Evolutionary conservation across 2,888 invertebrate genomes (phyloP).

Genomic region (Metalampra italica): DNA sequence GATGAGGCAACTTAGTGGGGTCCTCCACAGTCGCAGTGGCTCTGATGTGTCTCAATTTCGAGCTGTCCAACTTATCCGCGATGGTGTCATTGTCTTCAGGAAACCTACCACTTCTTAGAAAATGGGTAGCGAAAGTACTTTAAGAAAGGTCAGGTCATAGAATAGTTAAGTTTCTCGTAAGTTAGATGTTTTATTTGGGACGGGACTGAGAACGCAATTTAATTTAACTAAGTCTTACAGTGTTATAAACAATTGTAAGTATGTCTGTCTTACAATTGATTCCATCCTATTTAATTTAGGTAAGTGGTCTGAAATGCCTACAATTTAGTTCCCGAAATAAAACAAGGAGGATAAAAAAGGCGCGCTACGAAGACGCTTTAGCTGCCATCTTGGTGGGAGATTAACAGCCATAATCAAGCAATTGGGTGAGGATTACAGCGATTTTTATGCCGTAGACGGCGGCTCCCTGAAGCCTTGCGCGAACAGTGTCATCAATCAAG

Average conservation of each 20-base stretch:
- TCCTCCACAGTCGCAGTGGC: no score
- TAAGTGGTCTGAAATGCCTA: slow-evolving; percentile 63
- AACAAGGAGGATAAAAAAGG: slow-evolving; percentile 59
- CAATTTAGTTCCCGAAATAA: slow-evolving; percentile 58
- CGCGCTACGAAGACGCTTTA: slow-evolving; percentile 30
- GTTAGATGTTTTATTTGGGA: no score
- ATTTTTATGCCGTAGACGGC: slow-evolving; percentile 57
- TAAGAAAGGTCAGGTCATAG: no score
- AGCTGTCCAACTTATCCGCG: no score
- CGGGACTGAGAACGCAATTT: no score
- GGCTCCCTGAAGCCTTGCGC: slow-evolving; percentile 22
- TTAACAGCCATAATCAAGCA: slow-evolving; percentile 74
- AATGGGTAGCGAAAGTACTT: no score
- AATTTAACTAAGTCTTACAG: no score
- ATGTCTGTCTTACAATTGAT: neutral
- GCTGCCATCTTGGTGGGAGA: slow-evolving; percentile 57
- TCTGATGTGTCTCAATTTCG: no score
- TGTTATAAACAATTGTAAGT: neutral
- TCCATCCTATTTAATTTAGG: slow-evolving; percentile 52
- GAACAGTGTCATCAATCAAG: slow-evolving; percentile 44
- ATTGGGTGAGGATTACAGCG: slow-evolving; percentile 68
- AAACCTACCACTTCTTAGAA: no score
- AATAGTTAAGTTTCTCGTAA: no score
- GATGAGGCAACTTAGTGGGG: no score
- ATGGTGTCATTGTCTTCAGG: no score